Conservation (phyloP, 2,888 invertebrate genomes). For the Stegana nigrithorax region DNA sequence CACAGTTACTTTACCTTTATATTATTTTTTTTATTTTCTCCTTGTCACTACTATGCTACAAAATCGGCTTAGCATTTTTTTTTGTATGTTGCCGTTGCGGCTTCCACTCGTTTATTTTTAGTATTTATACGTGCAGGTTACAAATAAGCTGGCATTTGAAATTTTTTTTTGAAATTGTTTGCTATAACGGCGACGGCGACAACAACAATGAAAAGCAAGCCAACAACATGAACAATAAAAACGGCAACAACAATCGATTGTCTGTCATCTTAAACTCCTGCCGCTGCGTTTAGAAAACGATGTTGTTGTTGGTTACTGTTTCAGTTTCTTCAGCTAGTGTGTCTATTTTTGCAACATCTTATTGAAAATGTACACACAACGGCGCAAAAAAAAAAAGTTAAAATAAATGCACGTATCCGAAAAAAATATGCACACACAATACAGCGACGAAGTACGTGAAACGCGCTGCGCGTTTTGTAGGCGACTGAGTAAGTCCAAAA, state of each 20-base stretch:
- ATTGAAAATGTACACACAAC: not conserved
- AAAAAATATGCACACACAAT: constrained; percentile 38
- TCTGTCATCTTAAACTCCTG: constrained; percentile 27
- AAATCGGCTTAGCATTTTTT: not conserved
- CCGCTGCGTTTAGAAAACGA: constrained; percentile 37
- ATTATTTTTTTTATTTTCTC: too few species aligned
- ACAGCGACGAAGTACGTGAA: not conserved
- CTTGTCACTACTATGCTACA: too few species aligned
- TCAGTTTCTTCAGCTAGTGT: constrained; percentile 15
- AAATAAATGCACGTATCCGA: constrained; percentile 11
- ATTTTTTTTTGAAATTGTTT: not conserved
- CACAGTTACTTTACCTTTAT: too few species aligned
- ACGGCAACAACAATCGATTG: constrained; percentile 40
- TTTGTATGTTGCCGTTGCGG: not conserved
- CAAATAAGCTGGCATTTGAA: too few species aligned
- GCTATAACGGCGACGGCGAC: not conserved
- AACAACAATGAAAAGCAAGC: constrained; percentile 26
- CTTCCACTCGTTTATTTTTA: too few species aligned
- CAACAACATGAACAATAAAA: constrained; percentile 1
- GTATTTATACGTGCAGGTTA: too few species aligned
- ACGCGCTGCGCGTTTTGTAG: not conserved
- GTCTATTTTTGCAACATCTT: constrained; percentile 12
- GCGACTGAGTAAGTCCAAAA: not conserved
- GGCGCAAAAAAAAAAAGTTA: constrained; percentile 15
- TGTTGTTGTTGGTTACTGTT: constrained; percentile 23